Conservation (phyloP, 2,888 invertebrate genomes). For the Cataglyphis altisquamis region DNA sequence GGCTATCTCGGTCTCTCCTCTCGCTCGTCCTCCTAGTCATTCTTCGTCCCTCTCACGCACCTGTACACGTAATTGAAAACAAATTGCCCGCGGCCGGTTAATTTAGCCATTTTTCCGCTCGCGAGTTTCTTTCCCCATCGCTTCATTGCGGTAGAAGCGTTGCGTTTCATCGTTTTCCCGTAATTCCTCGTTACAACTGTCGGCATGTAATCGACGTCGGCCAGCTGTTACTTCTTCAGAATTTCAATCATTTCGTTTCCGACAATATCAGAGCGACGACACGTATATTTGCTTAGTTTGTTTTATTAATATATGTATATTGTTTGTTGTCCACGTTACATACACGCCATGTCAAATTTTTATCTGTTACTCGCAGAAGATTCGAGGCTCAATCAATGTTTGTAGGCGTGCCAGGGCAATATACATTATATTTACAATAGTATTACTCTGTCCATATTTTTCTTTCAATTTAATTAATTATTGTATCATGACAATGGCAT, state of each 20-base stretch:
- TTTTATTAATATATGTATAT: constrained; percentile 21
- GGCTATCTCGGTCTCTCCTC: neutral
- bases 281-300: neutral
- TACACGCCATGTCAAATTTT: constrained; percentile 49
- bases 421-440: neutral
- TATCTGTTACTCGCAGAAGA: neutral
- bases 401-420: neutral
- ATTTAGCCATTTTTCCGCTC: constrained; percentile 48
- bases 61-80: constrained; percentile 54
- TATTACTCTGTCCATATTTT: neutral
- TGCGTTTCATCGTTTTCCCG: constrained; percentile 14
- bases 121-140: constrained; percentile 38
- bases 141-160: neutral
- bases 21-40: neutral
- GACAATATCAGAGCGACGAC: constrained; percentile 7
- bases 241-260: neutral
- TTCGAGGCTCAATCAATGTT: constrained; percentile 10
- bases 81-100: constrained; percentile 41
- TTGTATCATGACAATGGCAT: neutral
- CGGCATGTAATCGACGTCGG: constrained; percentile 27
- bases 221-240: constrained; percentile 33
- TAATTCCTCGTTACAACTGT: constrained; percentile 33
- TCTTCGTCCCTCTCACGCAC: constrained; percentile 26
- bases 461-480: constrained; percentile 4
- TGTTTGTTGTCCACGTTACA: neutral